phyloP scores from a whole-genome alignment of 1,140 invertebrate species.

The Pararge aegeria region DNA sequence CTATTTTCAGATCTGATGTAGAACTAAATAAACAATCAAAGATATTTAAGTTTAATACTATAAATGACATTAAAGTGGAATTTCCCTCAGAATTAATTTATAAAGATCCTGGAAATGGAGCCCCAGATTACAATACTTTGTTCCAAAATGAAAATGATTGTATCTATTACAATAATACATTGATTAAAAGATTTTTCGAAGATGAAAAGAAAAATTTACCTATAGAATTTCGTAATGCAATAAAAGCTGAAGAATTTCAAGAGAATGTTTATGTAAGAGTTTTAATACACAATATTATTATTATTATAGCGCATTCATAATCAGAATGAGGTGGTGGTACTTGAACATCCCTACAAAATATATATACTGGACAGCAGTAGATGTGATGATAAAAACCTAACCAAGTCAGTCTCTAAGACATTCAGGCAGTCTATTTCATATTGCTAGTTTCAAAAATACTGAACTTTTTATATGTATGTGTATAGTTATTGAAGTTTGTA shows the following conservation, averaged over 20 bases:
- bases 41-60: constrained; percentile 4
- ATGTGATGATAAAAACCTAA: too few relatives aligned
- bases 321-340: too few relatives aligned
- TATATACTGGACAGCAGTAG: too few relatives aligned
- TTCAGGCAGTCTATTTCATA: too few relatives aligned
- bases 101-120: not conserved
- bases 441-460: too few relatives aligned
- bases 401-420: too few relatives aligned
- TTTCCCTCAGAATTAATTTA: not conserved
- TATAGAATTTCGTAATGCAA: not conserved
- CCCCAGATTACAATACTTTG: not conserved
- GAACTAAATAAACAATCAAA: constrained; percentile 1
- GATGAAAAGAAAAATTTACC: not conserved
- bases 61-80: constrained; percentile 3
- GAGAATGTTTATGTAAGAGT: not conserved
- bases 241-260: constrained; percentile 1
- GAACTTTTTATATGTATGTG: too few relatives aligned
- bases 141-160: constrained; percentile 1
- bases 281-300: too few relatives aligned
- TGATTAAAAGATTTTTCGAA: not conserved
- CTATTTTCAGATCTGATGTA: constrained; percentile 5
- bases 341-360: too few relatives aligned
- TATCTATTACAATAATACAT: constrained; percentile 4
- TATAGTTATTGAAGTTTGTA: too few relatives aligned
- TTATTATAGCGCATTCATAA: too few relatives aligned